Base-by-base conservation (phyloP, 2,888 invertebrate genomes). In the Ichneumon xanthorius region DNA sequence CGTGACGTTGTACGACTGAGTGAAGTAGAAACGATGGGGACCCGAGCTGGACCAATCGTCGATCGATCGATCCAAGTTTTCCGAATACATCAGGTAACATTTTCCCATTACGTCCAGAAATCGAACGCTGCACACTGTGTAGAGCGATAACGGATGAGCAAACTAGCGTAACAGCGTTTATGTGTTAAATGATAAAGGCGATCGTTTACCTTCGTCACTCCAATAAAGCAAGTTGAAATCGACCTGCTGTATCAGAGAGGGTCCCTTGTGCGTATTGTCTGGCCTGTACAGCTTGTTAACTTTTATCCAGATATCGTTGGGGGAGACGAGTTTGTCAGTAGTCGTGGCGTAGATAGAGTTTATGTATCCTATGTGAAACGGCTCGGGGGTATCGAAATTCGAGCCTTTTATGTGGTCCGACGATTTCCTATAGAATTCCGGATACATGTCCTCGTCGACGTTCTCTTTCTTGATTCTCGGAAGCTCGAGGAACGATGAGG, bases 401-500 rank as follows among this genome's bases (percentile, higher is more conserved):
- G 96, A 96, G 0, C 97, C 97, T 88, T 97, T 96, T 30, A 96
- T 93, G 87, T 95, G 95, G 86, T 96, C 96, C 16, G 95, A 95
- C 63, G 95, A 96, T 94, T 97, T 98, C 80, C 98, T 95, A 92
- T 97, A 98, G 89, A 96, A 96, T 93, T 98, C 98, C 0, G 98
- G 96, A 91, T 97, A 98, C 48, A 96, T 92, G n/a, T 96, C 95
- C 92, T 97, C 97, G 93, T 98, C 97, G 1, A 96, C 95, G 88
- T 95, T 94, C 75, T 95, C 95, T 71, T 90, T 91, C 86, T 90
- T 89, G 61, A 82, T 16, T 79, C 87, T 89, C 11, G 70, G 37
- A 6, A 61, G 30, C 22, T 88, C 86, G 50, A 84, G 65, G 30
- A 89, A 85, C 9, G 81, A 81, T 37, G 82, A 77, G 33, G 86